Evolutionary conservation across 2,797 vertebrate genomes (phyloP), one percentile per base, ranked within the genome.

Genomic region (Crax fasciolata): DNA sequence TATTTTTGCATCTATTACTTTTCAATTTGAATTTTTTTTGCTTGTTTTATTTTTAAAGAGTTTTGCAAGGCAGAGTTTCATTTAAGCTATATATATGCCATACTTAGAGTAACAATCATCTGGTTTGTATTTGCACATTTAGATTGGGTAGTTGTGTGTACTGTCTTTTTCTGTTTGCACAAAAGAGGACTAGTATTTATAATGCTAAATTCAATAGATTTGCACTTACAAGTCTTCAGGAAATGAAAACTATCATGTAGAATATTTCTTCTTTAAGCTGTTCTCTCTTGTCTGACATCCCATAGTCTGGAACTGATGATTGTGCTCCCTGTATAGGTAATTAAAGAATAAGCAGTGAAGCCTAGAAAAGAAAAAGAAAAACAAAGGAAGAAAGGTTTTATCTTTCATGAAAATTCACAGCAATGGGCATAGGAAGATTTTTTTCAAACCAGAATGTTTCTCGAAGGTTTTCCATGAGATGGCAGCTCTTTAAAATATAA

Each of bases 181-280:
- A 43, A 39, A 87, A 13, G n/a, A 92, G 62, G 63, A 87, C 46
- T 27, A 62, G 15, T 73, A 27, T 70, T 91, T 77, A 63, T 90
- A 94, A 74, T 49, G 0, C 66, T 38, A 70, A 58, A 81, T 65
- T 61, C 41, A 61, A 89, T 80, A 62, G 55, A 79, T 66, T 79
- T 88, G 16, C 23, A 24, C 63, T 82, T 63, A 70, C 14, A 21
- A 84, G 52, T 63, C 62, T 57, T 79, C 38, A 80, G 35, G 58
- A 94, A 95, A 79, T 4, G 3, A 43, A 92, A 94, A 52, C 35
- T 72, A 13, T 58, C 74, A 39, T 14, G n/a, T 54, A 92, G 63
- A 90, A 82, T 71, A 92, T 94, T 72, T 94, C 52, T 67, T 11
- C 46, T 74, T 93, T 84, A 82, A 87, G 59, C 43, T 82, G 11